Evolutionary conservation across 2,888 invertebrate genomes (phyloP), one percentile per base, ranked within the genome.

Genomic region (Stegana nigrithorax): DNA sequence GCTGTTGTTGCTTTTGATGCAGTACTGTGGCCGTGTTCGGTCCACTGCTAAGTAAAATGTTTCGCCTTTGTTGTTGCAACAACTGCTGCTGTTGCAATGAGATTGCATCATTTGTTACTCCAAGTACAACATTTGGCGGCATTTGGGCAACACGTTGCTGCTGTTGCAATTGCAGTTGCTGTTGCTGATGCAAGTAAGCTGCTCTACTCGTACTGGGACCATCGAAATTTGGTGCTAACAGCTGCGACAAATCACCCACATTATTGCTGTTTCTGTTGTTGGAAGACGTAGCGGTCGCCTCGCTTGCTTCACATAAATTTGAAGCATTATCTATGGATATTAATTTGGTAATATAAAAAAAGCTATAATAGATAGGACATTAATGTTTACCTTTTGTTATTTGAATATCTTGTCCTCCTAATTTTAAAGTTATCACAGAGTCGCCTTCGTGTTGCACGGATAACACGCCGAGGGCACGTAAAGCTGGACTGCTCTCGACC

Each of bases 371-470:
- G 12, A 0, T 3, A 19, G 12, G 5, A 6, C 2, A 25, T 17
- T 21, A 21, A 4, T n/a, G 59, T 63, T 57, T 66, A 81, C 81
- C 78, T 72, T 78, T 73, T 63, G 71, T 67, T 72, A 72, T 60
- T 62, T 75, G 72, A 73, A 92, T 90, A 85, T 93, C 92, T 81
- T 92, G 92, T 88, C 91, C 85, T 89, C 89, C 90, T 81, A 91
- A 86, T 70, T 91, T 87, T 73, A 91, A 87, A 72, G 90, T 90
- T 80, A 91, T 90, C 81, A 93, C 92, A 83, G 93, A 92, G 87
- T 93, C 94, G 73, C 93, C 93, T 87, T 93, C 96, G 78, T 97
- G 91, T 88, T 98, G 97, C 82, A 98, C 96, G 75, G 96, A 95
- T 67, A 97, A 90, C 78, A 98, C 96, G 71, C 97, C 97, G 82